Evolutionary conservation across 2,797 vertebrate genomes (phyloP).

Genomic region (Microctenopoma stevenorrisi): DNA sequence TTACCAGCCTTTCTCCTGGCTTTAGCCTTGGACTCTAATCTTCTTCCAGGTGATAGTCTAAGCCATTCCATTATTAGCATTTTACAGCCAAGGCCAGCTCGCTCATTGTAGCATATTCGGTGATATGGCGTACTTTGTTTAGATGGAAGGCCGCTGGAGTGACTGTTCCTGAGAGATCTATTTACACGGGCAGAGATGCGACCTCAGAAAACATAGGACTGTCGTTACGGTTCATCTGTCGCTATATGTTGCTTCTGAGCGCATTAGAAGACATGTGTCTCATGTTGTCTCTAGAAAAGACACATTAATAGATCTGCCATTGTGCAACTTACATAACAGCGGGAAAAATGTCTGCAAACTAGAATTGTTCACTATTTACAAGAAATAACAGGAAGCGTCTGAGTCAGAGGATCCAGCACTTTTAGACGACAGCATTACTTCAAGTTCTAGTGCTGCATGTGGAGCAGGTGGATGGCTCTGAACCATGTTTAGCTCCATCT

Average conservation of each 20-base stretch:
- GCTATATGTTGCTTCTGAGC: background rate
- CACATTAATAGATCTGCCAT: no score
- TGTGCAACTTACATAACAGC: background rate
- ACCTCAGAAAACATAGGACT: constrained; percentile 27
- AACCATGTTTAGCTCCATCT: no score
- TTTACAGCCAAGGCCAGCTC: constrained; percentile 74
- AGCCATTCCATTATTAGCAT: constrained; percentile 84
- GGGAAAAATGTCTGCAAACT: no score
- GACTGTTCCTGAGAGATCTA: background rate
- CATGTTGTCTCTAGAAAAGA: no score
- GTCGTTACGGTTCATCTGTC: background rate
- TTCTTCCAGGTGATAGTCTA: constrained; percentile 78
- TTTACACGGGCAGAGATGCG: constrained; percentile 10
- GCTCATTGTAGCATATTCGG: constrained; percentile 49
- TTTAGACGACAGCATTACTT: no score
- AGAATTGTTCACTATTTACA: no score
- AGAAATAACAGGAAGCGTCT: no score
- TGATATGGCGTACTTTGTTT: constrained; percentile 52
- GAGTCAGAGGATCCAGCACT: no score
- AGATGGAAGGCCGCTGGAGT: constrained; percentile 31
- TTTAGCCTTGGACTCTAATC: constrained; percentile 82
- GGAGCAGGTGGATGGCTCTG: no score
- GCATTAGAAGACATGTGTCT: background rate
- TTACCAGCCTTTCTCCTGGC: constrained; percentile 69
- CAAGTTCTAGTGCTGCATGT: no score